A percentile compares a stretch with the other conserved stretches of the same genome.
Evolutionary conservation across 2,113 vertebrate species (phyloP).

Genomic region (Hiodon alosoides): DNA sequence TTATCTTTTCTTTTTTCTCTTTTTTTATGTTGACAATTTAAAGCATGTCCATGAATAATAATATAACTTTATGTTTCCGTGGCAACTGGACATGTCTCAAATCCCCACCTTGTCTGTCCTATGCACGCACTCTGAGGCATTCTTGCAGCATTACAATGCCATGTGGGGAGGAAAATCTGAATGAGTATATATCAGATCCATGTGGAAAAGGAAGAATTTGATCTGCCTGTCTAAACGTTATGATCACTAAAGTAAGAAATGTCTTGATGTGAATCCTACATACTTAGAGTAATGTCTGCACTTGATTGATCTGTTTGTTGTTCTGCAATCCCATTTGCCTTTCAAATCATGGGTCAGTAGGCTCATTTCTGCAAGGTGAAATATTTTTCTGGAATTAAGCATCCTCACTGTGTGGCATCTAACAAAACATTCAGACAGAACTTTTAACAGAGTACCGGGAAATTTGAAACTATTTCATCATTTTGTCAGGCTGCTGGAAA

Average conservation of each 20-base stretch:
- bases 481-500: too few relatives aligned
- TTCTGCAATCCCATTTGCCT: background rate
- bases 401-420: too few relatives aligned
- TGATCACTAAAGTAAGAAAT: background rate
- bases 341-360: too few relatives aligned
- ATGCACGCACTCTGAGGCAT: background rate
- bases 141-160: background rate
- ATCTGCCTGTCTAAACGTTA: background rate
- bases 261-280: background rate
- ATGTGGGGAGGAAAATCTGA: background rate
- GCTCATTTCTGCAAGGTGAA: too few relatives aligned
- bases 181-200: slow-evolving; percentile 6
- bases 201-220: background rate
- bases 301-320: background rate
- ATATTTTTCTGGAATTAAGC: too few relatives aligned
- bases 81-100: slow-evolving; percentile 10
- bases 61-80: slow-evolving; percentile 12
- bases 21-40: slow-evolving; percentile 16
- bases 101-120: background rate
- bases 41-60: slow-evolving; percentile 15
- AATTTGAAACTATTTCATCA: too few relatives aligned
- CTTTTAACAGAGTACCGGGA: too few relatives aligned
- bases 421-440: too few relatives aligned
- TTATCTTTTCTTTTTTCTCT: slow-evolving; percentile 11
- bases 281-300: background rate